Percentiles rank a stretch among this genome's conserved stretches.
Evolutionary conservation across 2,797 vertebrate genomes (phyloP).

Genomic region (Epinephelus awoara): DNA sequence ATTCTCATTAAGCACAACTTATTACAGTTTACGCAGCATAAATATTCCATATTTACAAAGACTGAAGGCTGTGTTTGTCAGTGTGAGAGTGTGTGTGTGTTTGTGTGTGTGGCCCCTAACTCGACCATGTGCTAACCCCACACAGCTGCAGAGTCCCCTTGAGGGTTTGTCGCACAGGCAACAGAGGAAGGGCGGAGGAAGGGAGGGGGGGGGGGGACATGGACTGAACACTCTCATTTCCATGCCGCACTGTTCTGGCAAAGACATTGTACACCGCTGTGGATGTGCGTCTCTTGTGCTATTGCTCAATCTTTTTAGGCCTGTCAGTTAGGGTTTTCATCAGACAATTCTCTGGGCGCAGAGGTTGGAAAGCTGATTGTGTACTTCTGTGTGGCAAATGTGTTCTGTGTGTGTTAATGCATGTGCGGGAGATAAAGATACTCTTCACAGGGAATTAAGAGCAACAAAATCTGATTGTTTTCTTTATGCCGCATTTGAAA

Average conservation of each 20-base stretch:
- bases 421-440: constrained; percentile 31
- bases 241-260: constrained; percentile 78
- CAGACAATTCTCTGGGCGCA: constrained; percentile 67
- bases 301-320: constrained; percentile 83
- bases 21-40: constrained; percentile 57
- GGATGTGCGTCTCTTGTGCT: constrained; percentile 74
- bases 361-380: constrained; percentile 63
- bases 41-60: constrained; percentile 69
- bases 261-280: constrained; percentile 75
- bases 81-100: constrained; percentile 51
- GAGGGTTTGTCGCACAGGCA: constrained; percentile 82
- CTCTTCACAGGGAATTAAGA: constrained; percentile 52
- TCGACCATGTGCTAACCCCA: constrained; percentile 84
- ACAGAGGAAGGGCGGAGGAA: constrained; percentile 71
- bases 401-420: constrained; percentile 56
- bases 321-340: constrained; percentile 80
- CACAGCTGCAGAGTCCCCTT: constrained; percentile 84
- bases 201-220: constrained; percentile 1
- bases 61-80: constrained; percentile 64
- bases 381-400: constrained; percentile 64
- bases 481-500: constrained; percentile 17
- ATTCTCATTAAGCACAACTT: constrained; percentile 48
- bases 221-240: constrained; percentile 77
- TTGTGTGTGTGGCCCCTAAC: constrained; percentile 82
- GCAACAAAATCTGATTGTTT: constrained; percentile 54